Evolutionary conservation across 2,113 vertebrate species (phyloP).

Genomic region (Trochalopteron elliotii): DNA sequence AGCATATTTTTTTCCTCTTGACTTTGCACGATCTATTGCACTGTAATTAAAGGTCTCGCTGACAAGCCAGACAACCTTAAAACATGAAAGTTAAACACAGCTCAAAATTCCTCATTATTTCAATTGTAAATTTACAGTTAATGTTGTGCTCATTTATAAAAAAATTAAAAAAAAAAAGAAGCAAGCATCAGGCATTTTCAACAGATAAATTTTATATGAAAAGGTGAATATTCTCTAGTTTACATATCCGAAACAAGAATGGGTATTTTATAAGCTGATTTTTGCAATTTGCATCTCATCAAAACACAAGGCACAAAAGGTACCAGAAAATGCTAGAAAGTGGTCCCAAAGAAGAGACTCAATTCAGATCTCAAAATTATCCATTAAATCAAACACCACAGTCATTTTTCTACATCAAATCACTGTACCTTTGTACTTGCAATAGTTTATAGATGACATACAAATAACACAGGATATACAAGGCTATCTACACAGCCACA

Average conservation of each 20-base stretch:
- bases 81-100: neutral
- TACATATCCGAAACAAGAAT: neutral
- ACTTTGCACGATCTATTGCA: slow-evolving; percentile 95
- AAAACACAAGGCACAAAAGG: neutral
- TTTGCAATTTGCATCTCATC: neutral
- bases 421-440: neutral
- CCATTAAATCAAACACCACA: neutral
- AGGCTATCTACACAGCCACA: neutral
- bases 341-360: neutral
- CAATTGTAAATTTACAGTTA: neutral
- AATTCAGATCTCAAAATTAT: neutral
- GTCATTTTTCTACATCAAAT: neutral
- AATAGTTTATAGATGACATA: neutral
- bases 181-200: neutral
- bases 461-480: neutral
- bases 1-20: slow-evolving; percentile 95
- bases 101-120: neutral
- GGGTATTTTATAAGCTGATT: neutral
- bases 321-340: neutral
- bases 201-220: neutral
- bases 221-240: neutral
- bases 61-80: slow-evolving; percentile 91
- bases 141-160: neutral
- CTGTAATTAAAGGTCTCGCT: slow-evolving; percentile 97
- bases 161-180: neutral